A percentile compares a stretch with the other conserved stretches of the same genome.
Conservation (phyloP, 2,888 invertebrate genomes). For the Mythimna loreyi region DNA sequence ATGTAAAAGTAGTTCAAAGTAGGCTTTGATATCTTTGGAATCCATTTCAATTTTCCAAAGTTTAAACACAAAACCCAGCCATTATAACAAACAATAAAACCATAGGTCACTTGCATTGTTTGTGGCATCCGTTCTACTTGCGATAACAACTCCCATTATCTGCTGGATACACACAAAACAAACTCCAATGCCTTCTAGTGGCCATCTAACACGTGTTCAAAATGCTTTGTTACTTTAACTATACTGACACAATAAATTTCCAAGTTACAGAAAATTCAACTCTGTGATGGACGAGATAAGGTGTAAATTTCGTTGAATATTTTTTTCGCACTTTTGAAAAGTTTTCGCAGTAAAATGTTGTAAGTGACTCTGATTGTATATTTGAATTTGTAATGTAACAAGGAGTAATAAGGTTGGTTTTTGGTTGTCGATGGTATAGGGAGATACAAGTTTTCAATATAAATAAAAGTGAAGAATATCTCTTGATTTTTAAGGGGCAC, state of each 20-base stretch:
- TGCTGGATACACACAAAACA: constrained; percentile 78
- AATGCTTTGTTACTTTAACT: constrained; percentile 67
- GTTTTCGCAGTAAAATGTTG: constrained; percentile 2
- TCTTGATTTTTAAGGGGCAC: constrained; percentile 89
- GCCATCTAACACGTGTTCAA: constrained; percentile 88
- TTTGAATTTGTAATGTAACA: neutral
- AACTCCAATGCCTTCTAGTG: constrained; percentile 83
- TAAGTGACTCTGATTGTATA: neutral
- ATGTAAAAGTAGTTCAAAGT: neutral
- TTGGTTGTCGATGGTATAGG: constrained; percentile 30
- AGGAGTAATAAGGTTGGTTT: rapidly evolving
- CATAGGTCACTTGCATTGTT: constrained; percentile 55
- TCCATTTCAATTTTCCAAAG: constrained; percentile 2
- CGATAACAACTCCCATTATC: constrained; percentile 74
- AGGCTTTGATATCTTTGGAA: neutral
- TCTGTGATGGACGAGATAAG: rapidly evolving
- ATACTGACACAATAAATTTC: constrained; percentile 31
- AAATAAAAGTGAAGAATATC: constrained; percentile 86
- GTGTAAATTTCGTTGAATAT: constrained; percentile 19
- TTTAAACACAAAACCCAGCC: constrained; percentile 2
- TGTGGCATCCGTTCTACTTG: constrained; percentile 57
- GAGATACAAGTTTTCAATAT: constrained; percentile 66
- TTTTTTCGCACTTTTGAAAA: constrained; percentile 26
- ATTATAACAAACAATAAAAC: constrained; percentile 42
- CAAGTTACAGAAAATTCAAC: constrained; percentile 20